phyloP scores from a whole-genome alignment of 1,140 invertebrate genomes.

The Oreohelix idahoensis region DNA sequence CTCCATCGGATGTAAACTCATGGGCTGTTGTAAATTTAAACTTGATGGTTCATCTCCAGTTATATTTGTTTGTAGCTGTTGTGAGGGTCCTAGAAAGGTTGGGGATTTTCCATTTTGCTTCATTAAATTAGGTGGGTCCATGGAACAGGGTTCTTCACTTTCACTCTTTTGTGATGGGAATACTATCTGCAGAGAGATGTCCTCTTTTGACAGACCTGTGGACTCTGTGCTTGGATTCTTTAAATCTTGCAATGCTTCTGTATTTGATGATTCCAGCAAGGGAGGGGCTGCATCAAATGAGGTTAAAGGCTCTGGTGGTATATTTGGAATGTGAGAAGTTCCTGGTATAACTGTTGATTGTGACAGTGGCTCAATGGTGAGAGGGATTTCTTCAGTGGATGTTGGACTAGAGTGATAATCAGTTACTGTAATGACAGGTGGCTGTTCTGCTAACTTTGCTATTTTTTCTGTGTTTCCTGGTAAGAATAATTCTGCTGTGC shows the following conservation, averaged over 20 bases:
- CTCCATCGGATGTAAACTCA: background rate
- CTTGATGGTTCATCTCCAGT: background rate
- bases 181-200: background rate
- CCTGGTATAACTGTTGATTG: background rate
- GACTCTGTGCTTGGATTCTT: background rate
- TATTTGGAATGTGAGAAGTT: background rate
- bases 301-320: background rate
- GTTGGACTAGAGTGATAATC: no score
- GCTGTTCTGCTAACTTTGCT: background rate
- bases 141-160: background rate
- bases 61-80: background rate
- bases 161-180: background rate
- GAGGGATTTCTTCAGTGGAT: background rate
- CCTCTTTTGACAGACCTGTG: background rate
- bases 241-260: background rate
- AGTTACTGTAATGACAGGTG: background rate
- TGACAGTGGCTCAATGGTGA: background rate
- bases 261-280: background rate
- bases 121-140: background rate
- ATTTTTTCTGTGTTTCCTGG: background rate
- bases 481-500: background rate
- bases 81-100: background rate
- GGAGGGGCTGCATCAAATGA: background rate
- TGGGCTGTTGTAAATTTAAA: background rate
- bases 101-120: background rate